Base-by-base conservation (phyloP, 1,140 invertebrate genomes). In the Capitella teleta region DNA sequence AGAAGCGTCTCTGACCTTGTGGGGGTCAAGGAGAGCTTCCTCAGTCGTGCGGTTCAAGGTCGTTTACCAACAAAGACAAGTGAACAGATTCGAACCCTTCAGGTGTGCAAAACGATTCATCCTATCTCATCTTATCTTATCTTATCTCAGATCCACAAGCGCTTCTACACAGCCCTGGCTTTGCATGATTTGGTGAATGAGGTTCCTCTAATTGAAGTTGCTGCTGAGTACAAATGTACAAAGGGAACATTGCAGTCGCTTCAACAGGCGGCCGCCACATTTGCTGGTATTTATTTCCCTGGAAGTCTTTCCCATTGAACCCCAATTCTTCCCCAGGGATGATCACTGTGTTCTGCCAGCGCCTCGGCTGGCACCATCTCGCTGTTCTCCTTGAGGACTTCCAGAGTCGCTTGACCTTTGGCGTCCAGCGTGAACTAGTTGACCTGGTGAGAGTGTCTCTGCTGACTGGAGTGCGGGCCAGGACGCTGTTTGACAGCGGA, bases 101-200 rank as follows among this genome's bases (percentile, higher is more conserved):
- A 62, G 5, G 61, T 76, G 44, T 76, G 78, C 61, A 37, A 43
- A 34, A 34, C 10, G 32, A 10, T 34, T 34, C 10, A n/a, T n/a
- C n/a, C n/a, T n/a, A n/a, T n/a, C 67, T 72, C 47, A 78, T n/a
- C n/a, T n/a, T n/a, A n/a, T n/a, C n/a, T n/a, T n/a, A n/a, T n/a
- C n/a, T n/a, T n/a, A n/a, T n/a, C n/a, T n/a, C 8, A n/a, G n/a
- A 32, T 32, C 30, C 42, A 44, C 25, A 21, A 25, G 8, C 42
- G 42, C 19, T 98, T 98, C 76, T 97, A 88, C 63, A 88, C 88
- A 36, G 82, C 91, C 8, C 67, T 98, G 43, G 87, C 89, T 2
- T 74, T 98, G 45, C 82, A 90, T 72, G 93, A 97, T 67, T 76
- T 98, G 46, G 84, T 98, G 1, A 86, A 87, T 64, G 95, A 98